phyloP scores from a whole-genome alignment of 37 sponge, comb jelly and placozoan species.

The Cladorhizidae sp. region DNA sequence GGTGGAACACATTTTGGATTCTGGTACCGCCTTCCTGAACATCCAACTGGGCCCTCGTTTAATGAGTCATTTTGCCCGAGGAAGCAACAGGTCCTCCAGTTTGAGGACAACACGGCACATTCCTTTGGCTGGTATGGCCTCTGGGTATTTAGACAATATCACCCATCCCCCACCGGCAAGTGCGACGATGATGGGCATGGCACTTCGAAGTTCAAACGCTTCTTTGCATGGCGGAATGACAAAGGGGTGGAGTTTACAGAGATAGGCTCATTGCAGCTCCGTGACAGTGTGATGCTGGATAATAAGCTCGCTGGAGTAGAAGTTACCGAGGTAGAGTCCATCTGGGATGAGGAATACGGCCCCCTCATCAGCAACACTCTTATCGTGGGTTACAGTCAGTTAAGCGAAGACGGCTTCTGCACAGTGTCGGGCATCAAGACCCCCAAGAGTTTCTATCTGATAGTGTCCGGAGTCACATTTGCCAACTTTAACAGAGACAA shows the following conservation, averaged over 20 bases:
- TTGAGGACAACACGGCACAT: constrained; percentile 90
- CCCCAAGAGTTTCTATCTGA: constrained; percentile 63
- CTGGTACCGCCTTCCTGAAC: constrained; percentile 86
- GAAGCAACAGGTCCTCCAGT: constrained; percentile 68
- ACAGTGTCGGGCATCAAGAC: constrained; percentile 72
- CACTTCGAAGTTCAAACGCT: constrained; percentile 63
- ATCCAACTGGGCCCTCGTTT: constrained; percentile 91
- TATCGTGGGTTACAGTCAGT: constrained; percentile 65
- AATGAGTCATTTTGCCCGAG: constrained; percentile 74
- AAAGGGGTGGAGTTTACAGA: constrained; percentile 85
- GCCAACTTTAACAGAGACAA: constrained; percentile 63
- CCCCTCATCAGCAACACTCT: constrained; percentile 57
- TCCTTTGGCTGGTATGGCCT: constrained; percentile 96
- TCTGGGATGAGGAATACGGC: constrained; percentile 39
- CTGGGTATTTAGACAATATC: constrained; percentile 86
- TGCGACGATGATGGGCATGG: constrained; percentile 47
- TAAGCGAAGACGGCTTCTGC: constrained; percentile 34
- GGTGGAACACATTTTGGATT: constrained; percentile 96
- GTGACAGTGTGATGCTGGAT: constrained; percentile 68
- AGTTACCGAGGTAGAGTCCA: constrained; percentile 19
- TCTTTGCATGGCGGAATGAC: constrained; percentile 82
- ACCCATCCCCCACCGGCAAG: constrained; percentile 64
- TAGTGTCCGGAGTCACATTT: constrained; percentile 78
- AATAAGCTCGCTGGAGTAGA: constrained; percentile 82
- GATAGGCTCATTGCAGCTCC: constrained; percentile 74